Evolutionary conservation across 2,888 invertebrate species (phyloP), one percentile per base, ranked within the genome.

Genomic region (Xanthorhoe designata): DNA sequence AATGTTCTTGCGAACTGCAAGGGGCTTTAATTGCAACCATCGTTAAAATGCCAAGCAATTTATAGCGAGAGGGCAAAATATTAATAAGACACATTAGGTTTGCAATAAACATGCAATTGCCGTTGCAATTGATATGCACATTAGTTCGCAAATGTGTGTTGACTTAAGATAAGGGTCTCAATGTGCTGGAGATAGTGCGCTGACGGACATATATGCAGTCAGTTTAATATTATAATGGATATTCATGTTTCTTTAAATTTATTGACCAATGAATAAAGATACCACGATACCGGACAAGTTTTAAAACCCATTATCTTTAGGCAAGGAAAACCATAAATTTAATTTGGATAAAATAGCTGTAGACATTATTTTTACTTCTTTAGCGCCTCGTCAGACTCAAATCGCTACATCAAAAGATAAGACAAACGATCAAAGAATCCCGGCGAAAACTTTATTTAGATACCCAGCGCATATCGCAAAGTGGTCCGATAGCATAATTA

Each of bases 401-500:
- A 67, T 68, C 63, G 42, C 55, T 49, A 63, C 64, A 68, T 64
- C 66, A 54, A 32, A 8, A 67, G 68, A 68, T 64, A 69, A 66
- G 32, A 59, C 17, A 49, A 60, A 68, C 29, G 65, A 70, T 73
- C 75, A 75, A 59, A 75, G 70, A 69, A 67, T 66, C 66, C 80
- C 79, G 80, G 77, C 78, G 76, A 76, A 78, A 75, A 71, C 69
- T 73, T 77, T 74, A 79, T 81, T 78, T 72, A 75, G 74, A 72
- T 78, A 78, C 73, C 72, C 67, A 53, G 60, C 65, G 60, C 64
- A 75, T 79, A 79, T 78, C 74, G 75, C 73, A 57, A 76, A 81
- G 72, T 78, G 76, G 72, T 74, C 70, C 71, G 78, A 82, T 83
- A 79, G 78, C 75, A 77, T 79, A 81, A 85, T 85, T 85, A 84